Conservation (phyloP, 2,888 invertebrate genomes). For the Tanypteryx hageni region DNA sequence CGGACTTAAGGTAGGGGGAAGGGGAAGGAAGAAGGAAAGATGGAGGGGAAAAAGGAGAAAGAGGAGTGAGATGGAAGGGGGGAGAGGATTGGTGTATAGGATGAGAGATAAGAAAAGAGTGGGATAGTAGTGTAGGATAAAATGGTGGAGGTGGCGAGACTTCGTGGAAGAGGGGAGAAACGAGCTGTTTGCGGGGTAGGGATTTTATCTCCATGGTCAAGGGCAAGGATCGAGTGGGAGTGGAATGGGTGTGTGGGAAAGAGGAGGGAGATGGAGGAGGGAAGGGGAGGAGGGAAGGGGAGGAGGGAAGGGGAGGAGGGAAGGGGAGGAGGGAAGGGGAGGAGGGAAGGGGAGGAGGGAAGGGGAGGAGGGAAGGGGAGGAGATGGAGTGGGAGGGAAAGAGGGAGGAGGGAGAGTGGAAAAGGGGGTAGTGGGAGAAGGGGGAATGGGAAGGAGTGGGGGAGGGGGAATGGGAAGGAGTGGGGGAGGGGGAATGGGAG, state of each 20-base stretch:
- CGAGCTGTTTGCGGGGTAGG: conserved; percentile 29
- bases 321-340: no score
- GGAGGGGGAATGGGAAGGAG: no score
- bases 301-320: no score
- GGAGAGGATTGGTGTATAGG: conserved; percentile 42
- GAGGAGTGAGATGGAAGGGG: conserved; percentile 53
- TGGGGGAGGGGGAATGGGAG: no score
- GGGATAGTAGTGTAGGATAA: background rate
- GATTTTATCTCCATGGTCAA: conserved; percentile 23
- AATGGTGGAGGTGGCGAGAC: background rate
- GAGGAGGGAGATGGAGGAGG: no score
- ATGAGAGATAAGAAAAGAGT: conserved; percentile 25
- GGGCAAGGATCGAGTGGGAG: background rate
- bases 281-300: no score
- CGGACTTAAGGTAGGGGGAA: conserved; percentile 59
- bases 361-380: no score
- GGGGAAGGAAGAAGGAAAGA: conserved; percentile 64
- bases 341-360: no score
- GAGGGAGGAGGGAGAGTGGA: no score
- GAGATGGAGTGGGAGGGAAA: no score
- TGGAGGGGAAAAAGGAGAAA: background rate
- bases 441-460: no score
- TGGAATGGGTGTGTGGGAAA: conserved; percentile 38
- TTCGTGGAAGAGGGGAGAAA: conserved; percentile 65
- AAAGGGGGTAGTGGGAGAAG: no score